Conservation (phyloP, 1,140 invertebrate species). For the Drosophila eugracilis region DNA sequence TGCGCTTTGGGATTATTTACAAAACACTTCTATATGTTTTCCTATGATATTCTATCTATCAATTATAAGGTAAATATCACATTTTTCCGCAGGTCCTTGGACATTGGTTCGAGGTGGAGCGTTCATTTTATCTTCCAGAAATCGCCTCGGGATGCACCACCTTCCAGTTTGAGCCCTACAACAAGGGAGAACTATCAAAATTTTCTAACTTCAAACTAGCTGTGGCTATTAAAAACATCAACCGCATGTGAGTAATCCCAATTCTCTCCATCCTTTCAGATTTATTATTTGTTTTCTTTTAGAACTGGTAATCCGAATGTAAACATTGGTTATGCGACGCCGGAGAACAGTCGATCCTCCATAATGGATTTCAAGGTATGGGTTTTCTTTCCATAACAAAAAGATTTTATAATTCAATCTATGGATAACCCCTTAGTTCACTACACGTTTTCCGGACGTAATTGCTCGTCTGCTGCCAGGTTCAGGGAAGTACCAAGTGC, state of each 20-base stretch:
- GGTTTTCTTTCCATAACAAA: too few species aligned
- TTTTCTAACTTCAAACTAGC: slow-evolving; percentile 85
- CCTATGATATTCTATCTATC: background rate
- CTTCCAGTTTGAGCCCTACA: slow-evolving; percentile 86
- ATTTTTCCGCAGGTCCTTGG: slow-evolving; percentile 87
- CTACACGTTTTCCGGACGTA: slow-evolving; percentile 87
- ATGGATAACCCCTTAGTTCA: slow-evolving; percentile 84
- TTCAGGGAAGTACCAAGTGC: slow-evolving; percentile 88
- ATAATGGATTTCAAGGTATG: slow-evolving; percentile 84
- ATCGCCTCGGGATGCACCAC: slow-evolving; percentile 88
- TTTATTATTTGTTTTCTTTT: background rate
- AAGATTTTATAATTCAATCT: background rate
- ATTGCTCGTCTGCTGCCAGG: slow-evolving; percentile 88
- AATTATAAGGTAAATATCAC: background rate
- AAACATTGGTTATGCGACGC: slow-evolving; percentile 78
- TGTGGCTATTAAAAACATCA: slow-evolving; percentile 87
- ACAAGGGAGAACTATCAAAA: slow-evolving; percentile 82
- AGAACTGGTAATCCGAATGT: slow-evolving; percentile 82
- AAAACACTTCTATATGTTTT: too few species aligned
- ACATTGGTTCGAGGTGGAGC: slow-evolving; percentile 90
- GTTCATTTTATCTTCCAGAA: slow-evolving; percentile 90
- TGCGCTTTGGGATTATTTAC: too few species aligned
- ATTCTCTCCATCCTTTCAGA: background rate
- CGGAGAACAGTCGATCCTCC: slow-evolving; percentile 77
- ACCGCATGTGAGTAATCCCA: slow-evolving; percentile 86